phyloP scores from a whole-genome alignment of 2,113 vertebrate genomes.

The Shinisaurus crocodilurus region DNA sequence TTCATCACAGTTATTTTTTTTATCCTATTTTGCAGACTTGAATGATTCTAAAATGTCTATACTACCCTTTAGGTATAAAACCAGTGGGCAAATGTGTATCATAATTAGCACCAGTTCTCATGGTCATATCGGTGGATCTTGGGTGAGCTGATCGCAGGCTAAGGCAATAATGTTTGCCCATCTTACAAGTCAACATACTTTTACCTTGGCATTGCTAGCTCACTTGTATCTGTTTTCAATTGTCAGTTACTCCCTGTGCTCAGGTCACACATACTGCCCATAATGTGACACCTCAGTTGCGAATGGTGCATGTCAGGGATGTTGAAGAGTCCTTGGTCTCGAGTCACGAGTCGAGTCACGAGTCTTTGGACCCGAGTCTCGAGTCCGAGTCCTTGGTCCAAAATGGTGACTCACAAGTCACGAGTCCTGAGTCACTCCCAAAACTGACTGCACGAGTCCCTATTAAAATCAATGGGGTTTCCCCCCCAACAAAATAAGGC shows the following conservation, averaged over 20 bases:
- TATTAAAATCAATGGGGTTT: no score
- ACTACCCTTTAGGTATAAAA: background rate
- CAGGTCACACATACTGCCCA: no score
- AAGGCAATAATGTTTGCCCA: background rate
- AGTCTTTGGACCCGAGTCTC: no score
- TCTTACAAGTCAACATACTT: background rate
- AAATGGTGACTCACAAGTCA: no score
- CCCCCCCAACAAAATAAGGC: no score
- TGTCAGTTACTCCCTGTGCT: background rate
- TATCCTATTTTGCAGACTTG: background rate
- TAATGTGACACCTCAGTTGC: no score
- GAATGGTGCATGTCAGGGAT: no score
- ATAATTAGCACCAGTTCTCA: background rate
- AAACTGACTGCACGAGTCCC: no score
- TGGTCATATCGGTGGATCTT: background rate
- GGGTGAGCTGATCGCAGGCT: background rate
- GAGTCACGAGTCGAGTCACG: no score
- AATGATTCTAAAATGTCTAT: background rate
- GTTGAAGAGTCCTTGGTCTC: no score
- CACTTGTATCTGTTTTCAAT: background rate
- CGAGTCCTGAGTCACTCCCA: no score
- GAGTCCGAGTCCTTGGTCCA: no score
- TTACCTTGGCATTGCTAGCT: background rate
- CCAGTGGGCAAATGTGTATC: background rate
- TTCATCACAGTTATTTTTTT: fast-evolving